phyloP scores from a whole-genome alignment of 1,140 invertebrate genomes.

The Bombus haemorrhoidalis region DNA sequence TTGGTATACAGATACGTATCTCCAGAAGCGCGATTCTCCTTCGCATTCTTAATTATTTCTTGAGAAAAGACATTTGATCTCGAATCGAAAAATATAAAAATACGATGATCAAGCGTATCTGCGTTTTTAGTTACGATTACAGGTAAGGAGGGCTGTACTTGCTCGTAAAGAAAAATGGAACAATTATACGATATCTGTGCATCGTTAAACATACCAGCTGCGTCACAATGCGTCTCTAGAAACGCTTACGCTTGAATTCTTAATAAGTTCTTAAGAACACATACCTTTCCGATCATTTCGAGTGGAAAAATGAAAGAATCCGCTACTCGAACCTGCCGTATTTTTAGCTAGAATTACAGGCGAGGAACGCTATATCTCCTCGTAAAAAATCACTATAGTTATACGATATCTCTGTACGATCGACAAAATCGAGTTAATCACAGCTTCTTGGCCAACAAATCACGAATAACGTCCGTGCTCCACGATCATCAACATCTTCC shows the following conservation, averaged over 20 bases:
- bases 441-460: slow-evolving; percentile 17
- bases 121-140: not conserved
- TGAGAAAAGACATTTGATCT: not conserved
- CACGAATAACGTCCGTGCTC: not conserved
- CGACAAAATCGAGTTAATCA: slow-evolving; percentile 22
- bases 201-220: no score
- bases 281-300: no score
- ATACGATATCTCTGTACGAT: not conserved
- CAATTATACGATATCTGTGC: no score
- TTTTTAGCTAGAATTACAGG: not conserved
- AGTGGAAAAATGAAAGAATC: not conserved
- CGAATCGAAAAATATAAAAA: not conserved
- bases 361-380: not conserved
- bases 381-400: not conserved
- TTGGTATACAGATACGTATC: not conserved
- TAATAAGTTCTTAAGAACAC: not conserved
- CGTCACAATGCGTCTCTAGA: not conserved
- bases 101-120: not conserved
- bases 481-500: slow-evolving; percentile 13
- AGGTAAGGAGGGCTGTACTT: not conserved
- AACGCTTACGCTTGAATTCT: not conserved
- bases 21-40: not conserved
- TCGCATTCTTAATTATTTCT: not conserved
- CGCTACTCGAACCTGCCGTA: not conserved
- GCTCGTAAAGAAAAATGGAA: no score